Conservation (phyloP, 1,140 invertebrate species). For the Argopecten irradians region DNA sequence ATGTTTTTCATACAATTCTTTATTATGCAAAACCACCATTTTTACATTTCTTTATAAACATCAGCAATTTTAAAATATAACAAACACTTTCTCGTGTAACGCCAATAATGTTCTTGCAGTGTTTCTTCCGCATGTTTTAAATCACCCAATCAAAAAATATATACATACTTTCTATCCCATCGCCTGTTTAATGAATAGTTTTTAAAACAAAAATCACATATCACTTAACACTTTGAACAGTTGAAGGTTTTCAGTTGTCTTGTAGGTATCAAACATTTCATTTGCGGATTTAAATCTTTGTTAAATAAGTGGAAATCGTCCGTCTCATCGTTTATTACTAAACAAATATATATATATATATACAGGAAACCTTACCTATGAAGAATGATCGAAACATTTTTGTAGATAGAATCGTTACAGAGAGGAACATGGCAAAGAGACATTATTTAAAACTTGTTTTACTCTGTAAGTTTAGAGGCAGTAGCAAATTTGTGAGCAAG, state of each 20-base stretch:
- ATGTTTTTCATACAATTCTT: background rate
- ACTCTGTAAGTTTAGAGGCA: background rate
- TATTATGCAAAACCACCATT: constrained; percentile 19
- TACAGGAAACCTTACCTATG: background rate
- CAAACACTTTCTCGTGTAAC: background rate
- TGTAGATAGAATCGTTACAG: background rate
- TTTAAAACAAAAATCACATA: background rate
- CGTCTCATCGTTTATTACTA: background rate
- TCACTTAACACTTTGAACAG: background rate
- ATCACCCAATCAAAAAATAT: background rate
- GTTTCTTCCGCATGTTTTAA: background rate
- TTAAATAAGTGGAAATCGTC: background rate
- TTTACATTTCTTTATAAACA: background rate
- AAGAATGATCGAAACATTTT: background rate
- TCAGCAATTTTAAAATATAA: background rate
- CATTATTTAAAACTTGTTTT: background rate
- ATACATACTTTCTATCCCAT: background rate
- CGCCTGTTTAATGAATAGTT: background rate
- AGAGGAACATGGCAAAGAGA: background rate
- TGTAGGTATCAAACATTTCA: background rate
- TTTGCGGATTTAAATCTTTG: background rate
- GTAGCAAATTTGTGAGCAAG: background rate
- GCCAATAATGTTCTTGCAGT: background rate
- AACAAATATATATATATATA: background rate
- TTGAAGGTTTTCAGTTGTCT: background rate